These are phyloP conservation scores for Hydroisotoma schaefferi DNA, from an alignment of 2,888 invertebrate species.

Conservation along the genomic window DNA sequence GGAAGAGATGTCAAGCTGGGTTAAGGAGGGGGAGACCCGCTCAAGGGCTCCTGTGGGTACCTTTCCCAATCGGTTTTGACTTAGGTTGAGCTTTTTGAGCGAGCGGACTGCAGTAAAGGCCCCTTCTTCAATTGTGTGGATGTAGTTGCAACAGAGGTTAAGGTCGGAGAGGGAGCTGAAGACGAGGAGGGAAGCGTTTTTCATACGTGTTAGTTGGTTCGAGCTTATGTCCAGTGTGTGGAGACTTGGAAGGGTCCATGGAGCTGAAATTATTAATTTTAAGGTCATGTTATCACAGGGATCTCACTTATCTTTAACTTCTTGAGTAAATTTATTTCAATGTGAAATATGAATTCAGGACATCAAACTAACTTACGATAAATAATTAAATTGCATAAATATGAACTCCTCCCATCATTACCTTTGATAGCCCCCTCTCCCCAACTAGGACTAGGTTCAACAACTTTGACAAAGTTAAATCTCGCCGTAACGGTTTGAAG, in stretches of 20 bases:
- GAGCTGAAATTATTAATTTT: too few relatives aligned
- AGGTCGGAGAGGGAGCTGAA: conserved; percentile 36
- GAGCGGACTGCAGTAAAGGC: conserved; percentile 27
- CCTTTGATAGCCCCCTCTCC: too few relatives aligned
- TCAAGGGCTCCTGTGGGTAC: conserved; percentile 40
- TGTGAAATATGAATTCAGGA: too few relatives aligned
- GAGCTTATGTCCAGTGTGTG: conserved; percentile 35
- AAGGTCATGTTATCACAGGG: background rate
- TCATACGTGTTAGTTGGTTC: conserved; percentile 43
- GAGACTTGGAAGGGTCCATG: conserved; percentile 37
- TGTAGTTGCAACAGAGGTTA: conserved; percentile 45
- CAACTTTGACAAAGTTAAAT: conserved; percentile 41
- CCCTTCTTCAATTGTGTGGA: conserved; percentile 43
- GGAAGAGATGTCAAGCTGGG: conserved; percentile 39
- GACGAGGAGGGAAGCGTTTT: conserved; percentile 34
- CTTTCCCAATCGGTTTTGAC: conserved; percentile 41
- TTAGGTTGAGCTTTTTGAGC: conserved; percentile 35
- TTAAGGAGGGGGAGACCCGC: conserved; percentile 37
- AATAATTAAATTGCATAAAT: too few relatives aligned
- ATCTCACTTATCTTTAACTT: too few relatives aligned
- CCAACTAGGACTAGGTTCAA: conserved; percentile 34
- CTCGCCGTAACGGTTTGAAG: conserved; percentile 36
- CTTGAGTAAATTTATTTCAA: too few relatives aligned
- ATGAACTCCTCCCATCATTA: too few relatives aligned
- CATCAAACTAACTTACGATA: too few relatives aligned